phyloP scores from a whole-genome alignment of 1,140 invertebrate species.

The Matsumurasca onukii region DNA sequence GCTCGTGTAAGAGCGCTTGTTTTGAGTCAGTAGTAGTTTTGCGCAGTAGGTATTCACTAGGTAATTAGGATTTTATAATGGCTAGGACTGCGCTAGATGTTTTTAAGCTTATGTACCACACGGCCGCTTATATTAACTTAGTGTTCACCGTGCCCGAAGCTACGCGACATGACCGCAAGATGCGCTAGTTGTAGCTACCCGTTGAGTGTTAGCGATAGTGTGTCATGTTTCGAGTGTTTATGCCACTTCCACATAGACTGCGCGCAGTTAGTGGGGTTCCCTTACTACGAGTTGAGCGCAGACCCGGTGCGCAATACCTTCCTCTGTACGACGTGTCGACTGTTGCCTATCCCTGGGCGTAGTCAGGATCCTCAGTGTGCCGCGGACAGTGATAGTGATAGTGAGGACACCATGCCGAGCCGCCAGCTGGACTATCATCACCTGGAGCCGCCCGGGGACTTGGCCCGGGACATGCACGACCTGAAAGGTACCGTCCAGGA shows the following conservation, averaged over 20 bases:
- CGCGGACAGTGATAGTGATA: constrained; percentile 1
- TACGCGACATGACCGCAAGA: neutral
- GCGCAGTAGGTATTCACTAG: constrained; percentile 11
- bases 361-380: too few species aligned
- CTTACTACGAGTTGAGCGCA: constrained; percentile 14
- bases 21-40: constrained; percentile 13
- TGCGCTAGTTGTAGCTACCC: constrained; percentile 16
- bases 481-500: neutral
- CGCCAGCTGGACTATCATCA: constrained; percentile 11
- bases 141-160: neutral
- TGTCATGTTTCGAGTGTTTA: constrained; percentile 1
- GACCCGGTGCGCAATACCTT: constrained; percentile 6
- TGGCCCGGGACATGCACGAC: constrained; percentile 4
- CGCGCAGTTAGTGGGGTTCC: constrained; percentile 9
- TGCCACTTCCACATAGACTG: constrained; percentile 22
- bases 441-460: neutral
- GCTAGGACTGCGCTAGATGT: neutral
- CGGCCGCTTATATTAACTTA: constrained; percentile 7
- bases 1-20: neutral
- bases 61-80: constrained; percentile 1
- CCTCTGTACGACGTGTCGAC: neutral
- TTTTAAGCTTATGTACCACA: constrained; percentile 17
- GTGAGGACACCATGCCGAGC: neutral
- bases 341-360: neutral
- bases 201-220: neutral